These are phyloP conservation scores for Chaenogobius annularis DNA, from an alignment of 2,113 vertebrate genomes.

Conservation along the genomic window DNA sequence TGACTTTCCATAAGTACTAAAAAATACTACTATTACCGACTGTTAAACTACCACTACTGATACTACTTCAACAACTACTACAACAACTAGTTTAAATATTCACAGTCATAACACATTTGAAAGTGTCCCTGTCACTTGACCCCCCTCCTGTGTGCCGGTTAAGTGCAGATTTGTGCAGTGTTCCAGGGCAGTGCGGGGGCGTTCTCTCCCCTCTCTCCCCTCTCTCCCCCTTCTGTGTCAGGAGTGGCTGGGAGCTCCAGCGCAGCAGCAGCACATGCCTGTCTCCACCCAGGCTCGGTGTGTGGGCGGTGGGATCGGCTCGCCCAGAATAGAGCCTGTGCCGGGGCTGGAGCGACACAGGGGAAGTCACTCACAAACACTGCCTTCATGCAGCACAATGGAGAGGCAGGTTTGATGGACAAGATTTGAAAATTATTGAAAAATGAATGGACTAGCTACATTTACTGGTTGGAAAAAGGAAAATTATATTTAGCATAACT, in stretches of 20 bases:
- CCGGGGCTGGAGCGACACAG: constrained; percentile 16
- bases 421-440: background rate
- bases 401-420: background rate
- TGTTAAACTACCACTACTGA: background rate
- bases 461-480: background rate
- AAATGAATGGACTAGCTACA: background rate
- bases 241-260: constrained; percentile 67
- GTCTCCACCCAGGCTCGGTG: constrained; percentile 81
- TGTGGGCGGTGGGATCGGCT: constrained; percentile 84
- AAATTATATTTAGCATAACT: background rate
- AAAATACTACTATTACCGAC: background rate
- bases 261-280: constrained; percentile 80
- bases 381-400: background rate
- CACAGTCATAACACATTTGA: background rate
- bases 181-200: constrained; percentile 50
- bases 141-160: background rate
- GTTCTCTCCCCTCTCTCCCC: background rate
- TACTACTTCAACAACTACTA: background rate
- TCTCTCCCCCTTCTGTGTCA: constrained; percentile 17
- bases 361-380: constrained; percentile 31
- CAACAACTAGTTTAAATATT: background rate
- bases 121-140: background rate
- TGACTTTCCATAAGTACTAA: background rate
- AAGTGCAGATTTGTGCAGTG: background rate
- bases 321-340: constrained; percentile 71